phyloP scores from a whole-genome alignment of 2,888 invertebrate genomes.

The Callimorpha dominula region DNA sequence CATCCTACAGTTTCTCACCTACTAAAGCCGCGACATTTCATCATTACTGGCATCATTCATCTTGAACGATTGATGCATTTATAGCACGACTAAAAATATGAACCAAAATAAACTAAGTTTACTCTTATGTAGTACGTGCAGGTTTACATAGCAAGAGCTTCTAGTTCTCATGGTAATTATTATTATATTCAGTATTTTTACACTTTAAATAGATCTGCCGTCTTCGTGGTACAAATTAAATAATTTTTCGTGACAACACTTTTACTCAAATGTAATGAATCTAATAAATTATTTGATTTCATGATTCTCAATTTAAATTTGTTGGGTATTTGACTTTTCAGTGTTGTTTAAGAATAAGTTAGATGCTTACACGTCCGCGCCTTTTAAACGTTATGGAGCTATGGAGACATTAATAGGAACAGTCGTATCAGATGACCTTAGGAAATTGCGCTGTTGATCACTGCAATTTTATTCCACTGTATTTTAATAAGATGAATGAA shows the following conservation, averaged over 20 bases:
- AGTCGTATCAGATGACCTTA: not conserved
- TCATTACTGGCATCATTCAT: slow-evolving; percentile 14
- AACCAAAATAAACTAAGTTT: slow-evolving; percentile 13
- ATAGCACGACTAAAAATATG: slow-evolving; percentile 19
- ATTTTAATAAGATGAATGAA: too few relatives aligned
- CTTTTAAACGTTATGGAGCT: not conserved
- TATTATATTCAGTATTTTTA: too few relatives aligned
- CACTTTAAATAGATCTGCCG: too few relatives aligned
- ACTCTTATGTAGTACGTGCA: not conserved
- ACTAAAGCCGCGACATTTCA: slow-evolving; percentile 39
- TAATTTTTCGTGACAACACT: too few relatives aligned
- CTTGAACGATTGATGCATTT: slow-evolving; percentile 20
- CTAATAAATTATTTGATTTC: too few relatives aligned
- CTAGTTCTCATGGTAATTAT: not conserved
- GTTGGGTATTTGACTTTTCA: not conserved
- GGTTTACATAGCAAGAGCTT: not conserved
- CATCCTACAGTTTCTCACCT: slow-evolving; percentile 45
- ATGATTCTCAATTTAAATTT: not conserved
- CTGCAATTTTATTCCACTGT: too few relatives aligned
- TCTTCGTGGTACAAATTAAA: too few relatives aligned
- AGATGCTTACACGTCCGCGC: not conserved
- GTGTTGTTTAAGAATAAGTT: not conserved
- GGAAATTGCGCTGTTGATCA: not conserved
- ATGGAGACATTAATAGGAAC: not conserved
- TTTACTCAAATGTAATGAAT: too few relatives aligned